These are phyloP conservation scores for Entosphenus tridentatus DNA, from an alignment of 2,113 vertebrate species.

Conservation along the genomic window DNA sequence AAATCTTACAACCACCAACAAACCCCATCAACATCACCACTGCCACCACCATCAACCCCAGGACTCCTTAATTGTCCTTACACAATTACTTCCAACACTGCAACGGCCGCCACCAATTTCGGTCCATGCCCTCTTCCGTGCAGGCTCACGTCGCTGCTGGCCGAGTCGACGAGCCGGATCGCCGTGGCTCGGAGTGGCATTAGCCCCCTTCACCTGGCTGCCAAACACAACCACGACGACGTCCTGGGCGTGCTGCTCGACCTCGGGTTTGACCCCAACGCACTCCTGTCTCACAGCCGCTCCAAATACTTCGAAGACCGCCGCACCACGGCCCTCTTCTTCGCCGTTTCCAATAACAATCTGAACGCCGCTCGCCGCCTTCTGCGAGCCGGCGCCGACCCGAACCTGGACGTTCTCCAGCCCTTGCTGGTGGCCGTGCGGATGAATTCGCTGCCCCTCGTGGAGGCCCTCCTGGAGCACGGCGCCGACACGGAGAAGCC, in stretches of 20 bases:
- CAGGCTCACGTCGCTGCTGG: slow-evolving; percentile 58
- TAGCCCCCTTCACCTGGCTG: slow-evolving; percentile 72
- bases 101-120: too few species aligned
- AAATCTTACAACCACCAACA: too few species aligned
- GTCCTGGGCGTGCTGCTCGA: slow-evolving; percentile 43
- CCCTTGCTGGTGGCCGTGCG: slow-evolving; percentile 63
- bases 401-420: slow-evolving; percentile 55
- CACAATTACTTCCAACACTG: too few species aligned
- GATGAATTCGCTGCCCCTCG: slow-evolving; percentile 11
- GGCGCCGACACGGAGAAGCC: slow-evolving; percentile 44
- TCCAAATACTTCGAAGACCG: slow-evolving; percentile 56
- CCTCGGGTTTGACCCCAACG: slow-evolving; percentile 57
- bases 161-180: slow-evolving; percentile 41
- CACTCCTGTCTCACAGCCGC: slow-evolving; percentile 34
- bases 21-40: too few species aligned
- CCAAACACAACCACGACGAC: slow-evolving; percentile 44
- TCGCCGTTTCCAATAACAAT: slow-evolving; percentile 54
- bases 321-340: slow-evolving; percentile 50
- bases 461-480: slow-evolving; percentile 44
- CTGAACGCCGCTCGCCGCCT: slow-evolving; percentile 33
- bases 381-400: slow-evolving; percentile 47
- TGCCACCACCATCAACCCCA: too few species aligned
- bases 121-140: background rate
- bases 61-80: too few species aligned
- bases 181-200: slow-evolving; percentile 45